phyloP scores from a whole-genome alignment of 1,140 invertebrate genomes.

The Pinna nobilis region DNA sequence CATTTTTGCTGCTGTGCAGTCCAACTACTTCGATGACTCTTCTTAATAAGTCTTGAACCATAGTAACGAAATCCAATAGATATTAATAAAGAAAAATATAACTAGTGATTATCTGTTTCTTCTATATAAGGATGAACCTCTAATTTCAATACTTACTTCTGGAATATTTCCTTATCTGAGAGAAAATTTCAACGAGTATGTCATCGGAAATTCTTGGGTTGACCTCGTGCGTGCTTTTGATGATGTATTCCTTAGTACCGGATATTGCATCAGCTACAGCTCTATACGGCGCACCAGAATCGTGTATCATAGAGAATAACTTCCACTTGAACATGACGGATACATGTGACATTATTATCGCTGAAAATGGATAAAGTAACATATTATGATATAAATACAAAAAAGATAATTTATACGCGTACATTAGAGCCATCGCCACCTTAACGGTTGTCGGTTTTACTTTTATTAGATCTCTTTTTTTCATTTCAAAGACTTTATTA shows the following conservation, averaged over 20 bases:
- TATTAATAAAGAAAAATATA: too few species aligned
- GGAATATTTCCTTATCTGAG: constrained; percentile 57
- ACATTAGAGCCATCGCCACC: too few species aligned
- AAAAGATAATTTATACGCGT: too few species aligned
- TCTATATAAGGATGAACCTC: too few species aligned
- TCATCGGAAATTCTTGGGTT: constrained; percentile 37
- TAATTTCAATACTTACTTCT: constrained; percentile 53
- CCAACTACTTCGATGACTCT: too few species aligned
- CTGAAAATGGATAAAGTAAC: constrained; percentile 35
- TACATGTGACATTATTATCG: constrained; percentile 51
- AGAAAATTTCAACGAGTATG: constrained; percentile 50
- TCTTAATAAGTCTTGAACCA: too few species aligned
- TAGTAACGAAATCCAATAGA: too few species aligned
- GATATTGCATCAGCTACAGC: constrained; percentile 37
- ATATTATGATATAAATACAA: not conserved
- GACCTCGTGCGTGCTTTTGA: constrained; percentile 48
- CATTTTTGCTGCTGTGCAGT: too few species aligned
- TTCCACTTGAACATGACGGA: constrained; percentile 53
- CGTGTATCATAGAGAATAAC: constrained; percentile 58
- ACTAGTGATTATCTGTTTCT: too few species aligned
- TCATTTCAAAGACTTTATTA: too few species aligned
- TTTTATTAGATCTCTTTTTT: too few species aligned
- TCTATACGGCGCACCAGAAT: constrained; percentile 49
- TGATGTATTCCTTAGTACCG: constrained; percentile 37
- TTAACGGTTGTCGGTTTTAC: too few species aligned